Conservation (phyloP, 2,113 vertebrate genomes). For the Aramus guarauna region DNA sequence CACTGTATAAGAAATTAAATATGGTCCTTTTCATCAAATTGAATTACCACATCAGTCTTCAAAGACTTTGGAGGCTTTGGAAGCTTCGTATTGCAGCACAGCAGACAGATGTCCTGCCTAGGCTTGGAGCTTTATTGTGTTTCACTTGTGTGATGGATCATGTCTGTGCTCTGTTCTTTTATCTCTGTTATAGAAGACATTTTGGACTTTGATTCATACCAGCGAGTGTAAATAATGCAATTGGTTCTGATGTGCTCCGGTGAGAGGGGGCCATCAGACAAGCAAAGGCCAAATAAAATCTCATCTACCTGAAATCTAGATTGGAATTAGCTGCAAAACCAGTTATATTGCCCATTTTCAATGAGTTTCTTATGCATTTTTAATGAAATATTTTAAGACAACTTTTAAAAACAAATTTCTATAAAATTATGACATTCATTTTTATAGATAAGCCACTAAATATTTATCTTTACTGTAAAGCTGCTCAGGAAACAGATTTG, state of each 20-base stretch:
- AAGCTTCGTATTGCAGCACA: background rate
- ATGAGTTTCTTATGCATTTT: background rate
- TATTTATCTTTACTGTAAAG: background rate
- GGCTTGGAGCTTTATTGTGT: conserved; percentile 16
- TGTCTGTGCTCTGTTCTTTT: conserved; percentile 5
- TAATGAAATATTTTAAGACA: background rate
- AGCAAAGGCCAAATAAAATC: background rate
- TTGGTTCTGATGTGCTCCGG: conserved; percentile 2
- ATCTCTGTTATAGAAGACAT: conserved; percentile 3
- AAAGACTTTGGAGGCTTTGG: conserved; percentile 20
- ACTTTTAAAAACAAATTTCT: background rate
- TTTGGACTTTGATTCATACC: conserved; percentile 12
- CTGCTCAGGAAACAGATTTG: background rate
- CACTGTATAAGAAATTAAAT: background rate
- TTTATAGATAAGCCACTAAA: background rate
- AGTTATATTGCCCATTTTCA: background rate
- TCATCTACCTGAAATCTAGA: background rate
- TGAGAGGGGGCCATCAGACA: background rate
- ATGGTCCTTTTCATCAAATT: conserved; percentile 1
- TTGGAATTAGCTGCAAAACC: background rate
- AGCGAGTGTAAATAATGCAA: conserved; percentile 25
- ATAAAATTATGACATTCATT: background rate
- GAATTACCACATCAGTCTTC: conserved; percentile 33
- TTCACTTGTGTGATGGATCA: conserved; percentile 38
- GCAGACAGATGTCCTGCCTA: conserved; percentile 33